Evolutionary conservation across 2,797 vertebrate genomes (phyloP).

Genomic region (Amniataba percoides): DNA sequence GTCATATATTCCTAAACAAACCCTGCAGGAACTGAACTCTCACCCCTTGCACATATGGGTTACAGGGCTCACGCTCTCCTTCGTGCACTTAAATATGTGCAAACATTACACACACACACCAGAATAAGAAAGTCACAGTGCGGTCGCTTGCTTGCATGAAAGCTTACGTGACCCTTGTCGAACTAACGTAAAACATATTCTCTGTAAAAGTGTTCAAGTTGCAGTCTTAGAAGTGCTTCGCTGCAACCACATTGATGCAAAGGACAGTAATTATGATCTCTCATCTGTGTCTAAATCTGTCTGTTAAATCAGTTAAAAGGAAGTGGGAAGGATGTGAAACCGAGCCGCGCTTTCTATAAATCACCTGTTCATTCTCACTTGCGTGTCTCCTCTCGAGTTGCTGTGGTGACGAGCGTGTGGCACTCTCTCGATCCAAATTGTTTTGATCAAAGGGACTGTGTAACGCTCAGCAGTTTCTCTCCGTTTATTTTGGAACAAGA

Average conservation of each 20-base stretch:
- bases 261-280: constrained; percentile 67
- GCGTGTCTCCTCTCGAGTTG: constrained; percentile 66
- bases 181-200: constrained; percentile 53
- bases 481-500: constrained; percentile 94
- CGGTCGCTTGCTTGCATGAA: constrained; percentile 28
- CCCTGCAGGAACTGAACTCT: constrained; percentile 84
- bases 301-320: constrained; percentile 78
- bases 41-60: constrained; percentile 81
- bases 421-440: constrained; percentile 42
- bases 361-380: constrained; percentile 82
- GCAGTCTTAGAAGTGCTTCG: constrained; percentile 25
- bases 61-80: constrained; percentile 72
- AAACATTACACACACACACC: constrained; percentile 58
- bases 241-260: constrained; percentile 62
- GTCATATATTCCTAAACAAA: constrained; percentile 88
- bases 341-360: constrained; percentile 80
- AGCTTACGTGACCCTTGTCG: constrained; percentile 51
- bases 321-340: constrained; percentile 85
- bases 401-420: constrained; percentile 60
- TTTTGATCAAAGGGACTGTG: constrained; percentile 63
- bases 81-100: constrained; percentile 73
- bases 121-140: constrained; percentile 57
- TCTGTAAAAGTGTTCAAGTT: constrained; percentile 24
- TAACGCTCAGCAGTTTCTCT: constrained; percentile 57
- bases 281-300: constrained; percentile 67